These are phyloP conservation scores for Polyommatus icarus DNA, from an alignment of 2,888 invertebrate species.

Conservation along the genomic window DNA sequence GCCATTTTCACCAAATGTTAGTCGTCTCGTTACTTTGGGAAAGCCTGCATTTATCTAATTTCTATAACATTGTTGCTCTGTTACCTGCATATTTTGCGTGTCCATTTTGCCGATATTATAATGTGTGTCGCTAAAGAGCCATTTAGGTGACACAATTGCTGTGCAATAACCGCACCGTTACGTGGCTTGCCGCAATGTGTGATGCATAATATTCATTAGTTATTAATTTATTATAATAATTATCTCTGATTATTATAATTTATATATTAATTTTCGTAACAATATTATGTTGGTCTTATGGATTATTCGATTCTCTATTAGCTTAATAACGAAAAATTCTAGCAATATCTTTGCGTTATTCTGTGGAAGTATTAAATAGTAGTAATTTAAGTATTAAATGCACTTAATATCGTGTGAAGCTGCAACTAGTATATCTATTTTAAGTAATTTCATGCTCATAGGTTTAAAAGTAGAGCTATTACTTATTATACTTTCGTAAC, in stretches of 20 bases:
- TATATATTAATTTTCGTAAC: background rate
- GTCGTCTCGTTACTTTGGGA: background rate
- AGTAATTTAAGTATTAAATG: no score
- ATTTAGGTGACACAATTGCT: conserved; percentile 22
- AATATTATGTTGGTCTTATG: background rate
- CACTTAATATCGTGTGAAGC: no score
- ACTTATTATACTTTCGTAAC: background rate
- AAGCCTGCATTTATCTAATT: background rate
- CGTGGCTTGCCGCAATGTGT: background rate
- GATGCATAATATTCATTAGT: background rate
- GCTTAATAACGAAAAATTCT: no score
- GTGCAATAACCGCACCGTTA: conserved; percentile 28
- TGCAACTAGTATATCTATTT: background rate
- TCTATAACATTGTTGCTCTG: background rate
- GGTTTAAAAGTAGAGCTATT: background rate
- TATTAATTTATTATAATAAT: background rate
- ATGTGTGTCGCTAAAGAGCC: background rate
- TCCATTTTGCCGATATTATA: conserved; percentile 2
- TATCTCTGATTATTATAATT: background rate
- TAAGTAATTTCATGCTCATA: background rate
- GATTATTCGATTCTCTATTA: background rate
- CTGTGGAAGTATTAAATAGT: no score
- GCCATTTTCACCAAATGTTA: background rate
- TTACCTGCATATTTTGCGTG: background rate
- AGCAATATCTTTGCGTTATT: no score